Evolutionary conservation across 2,797 vertebrate genomes (phyloP).

Genomic region (Hephaestus fuliginosus): DNA sequence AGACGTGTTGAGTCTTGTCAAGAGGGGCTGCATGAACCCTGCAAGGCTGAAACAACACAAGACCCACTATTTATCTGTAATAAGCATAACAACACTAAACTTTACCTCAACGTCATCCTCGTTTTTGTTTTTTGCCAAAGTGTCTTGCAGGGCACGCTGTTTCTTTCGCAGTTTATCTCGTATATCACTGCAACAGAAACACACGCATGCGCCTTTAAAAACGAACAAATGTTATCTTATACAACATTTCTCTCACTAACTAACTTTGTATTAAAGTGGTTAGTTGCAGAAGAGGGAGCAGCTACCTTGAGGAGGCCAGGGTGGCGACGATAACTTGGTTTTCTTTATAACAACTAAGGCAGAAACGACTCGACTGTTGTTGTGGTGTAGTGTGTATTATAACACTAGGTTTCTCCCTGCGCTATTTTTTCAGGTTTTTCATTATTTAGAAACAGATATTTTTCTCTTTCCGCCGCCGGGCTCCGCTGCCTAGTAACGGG

Average conservation of each 20-base stretch:
- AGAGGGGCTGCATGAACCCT: not conserved
- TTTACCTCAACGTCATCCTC: conserved; percentile 83
- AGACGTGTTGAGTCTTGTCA: conserved; percentile 60
- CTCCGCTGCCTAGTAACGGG: conserved; percentile 84
- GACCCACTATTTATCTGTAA: not conserved
- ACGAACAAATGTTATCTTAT: not conserved
- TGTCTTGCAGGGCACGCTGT: conserved; percentile 77
- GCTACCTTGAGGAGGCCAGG: conserved; percentile 74
- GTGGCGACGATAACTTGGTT: not conserved
- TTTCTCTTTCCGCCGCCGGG: not conserved
- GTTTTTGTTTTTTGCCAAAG: conserved; percentile 70
- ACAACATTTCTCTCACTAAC: not conserved
- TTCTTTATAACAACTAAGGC: not conserved
- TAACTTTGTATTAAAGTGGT: not conserved
- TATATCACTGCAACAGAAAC: conserved; percentile 72
- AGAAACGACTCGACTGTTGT: not conserved
- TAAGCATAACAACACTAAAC: not conserved
- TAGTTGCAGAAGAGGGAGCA: not conserved
- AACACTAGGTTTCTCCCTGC: not conserved
- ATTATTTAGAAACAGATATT: not conserved
- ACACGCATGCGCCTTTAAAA: not conserved
- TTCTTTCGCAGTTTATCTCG: conserved; percentile 82
- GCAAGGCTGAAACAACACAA: not conserved
- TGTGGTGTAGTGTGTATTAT: not conserved
- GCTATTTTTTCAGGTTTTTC: no score